Evolutionary conservation across 1,140 invertebrate species (phyloP).

Genomic region (Aphelinus certus): DNA sequence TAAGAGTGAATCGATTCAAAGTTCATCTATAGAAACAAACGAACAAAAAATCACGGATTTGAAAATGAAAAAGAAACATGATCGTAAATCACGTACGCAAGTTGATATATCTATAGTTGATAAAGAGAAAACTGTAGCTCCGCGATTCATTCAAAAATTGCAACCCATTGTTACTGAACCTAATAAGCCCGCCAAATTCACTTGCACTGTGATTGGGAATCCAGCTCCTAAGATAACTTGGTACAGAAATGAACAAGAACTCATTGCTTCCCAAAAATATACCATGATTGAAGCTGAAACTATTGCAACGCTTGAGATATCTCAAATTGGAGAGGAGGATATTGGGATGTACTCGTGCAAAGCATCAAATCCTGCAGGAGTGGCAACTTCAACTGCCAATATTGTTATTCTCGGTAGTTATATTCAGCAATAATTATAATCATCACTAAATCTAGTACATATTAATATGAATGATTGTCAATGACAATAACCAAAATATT

Average conservation of each 20-base stretch:
- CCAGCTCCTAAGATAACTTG: constrained; percentile 79
- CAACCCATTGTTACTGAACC: constrained; percentile 73
- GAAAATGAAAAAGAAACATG: constrained; percentile 46
- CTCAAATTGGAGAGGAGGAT: constrained; percentile 73
- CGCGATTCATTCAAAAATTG: constrained; percentile 76
- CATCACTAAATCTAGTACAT: no score
- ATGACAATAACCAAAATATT: no score
- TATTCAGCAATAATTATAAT: neutral
- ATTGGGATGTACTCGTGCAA: constrained; percentile 82
- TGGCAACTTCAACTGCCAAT: constrained; percentile 81
- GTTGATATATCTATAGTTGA: constrained; percentile 64
- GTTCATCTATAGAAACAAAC: constrained; percentile 32
- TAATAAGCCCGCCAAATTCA: constrained; percentile 71
- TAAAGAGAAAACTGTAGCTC: constrained; percentile 69
- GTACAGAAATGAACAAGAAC: constrained; percentile 79
- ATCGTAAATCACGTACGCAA: constrained; percentile 63
- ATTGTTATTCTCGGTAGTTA: constrained; percentile 74
- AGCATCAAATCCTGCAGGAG: constrained; percentile 80
- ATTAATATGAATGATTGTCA: no score
- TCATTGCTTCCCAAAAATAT: constrained; percentile 72
- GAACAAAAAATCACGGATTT: constrained; percentile 35
- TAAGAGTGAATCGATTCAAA: constrained; percentile 35
- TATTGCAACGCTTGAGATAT: constrained; percentile 75
- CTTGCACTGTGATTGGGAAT: constrained; percentile 74
- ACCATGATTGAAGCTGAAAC: constrained; percentile 70